phyloP scores from a whole-genome alignment of 2,888 invertebrate genomes.

The Cinara cedri region DNA sequence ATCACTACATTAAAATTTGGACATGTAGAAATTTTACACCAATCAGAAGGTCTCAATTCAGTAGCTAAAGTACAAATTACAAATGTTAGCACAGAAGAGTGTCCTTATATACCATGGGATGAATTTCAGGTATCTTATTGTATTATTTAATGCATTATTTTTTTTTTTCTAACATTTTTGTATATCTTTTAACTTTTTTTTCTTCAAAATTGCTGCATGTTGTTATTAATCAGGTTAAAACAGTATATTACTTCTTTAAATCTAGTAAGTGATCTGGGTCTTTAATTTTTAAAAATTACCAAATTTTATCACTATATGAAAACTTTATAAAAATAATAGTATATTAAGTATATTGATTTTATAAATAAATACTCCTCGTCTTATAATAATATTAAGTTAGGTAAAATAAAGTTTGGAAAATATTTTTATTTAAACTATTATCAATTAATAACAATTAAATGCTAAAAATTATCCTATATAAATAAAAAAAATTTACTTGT shows the following conservation, averaged over 20 bases:
- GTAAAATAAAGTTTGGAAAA: no score
- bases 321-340: no score
- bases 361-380: no score
- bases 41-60: constrained; percentile 73
- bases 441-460: no score
- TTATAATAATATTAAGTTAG: no score
- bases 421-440: no score
- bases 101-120: constrained; percentile 88
- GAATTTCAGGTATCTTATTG: constrained; percentile 81
- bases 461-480: no score
- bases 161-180: constrained; percentile 23
- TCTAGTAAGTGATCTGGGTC: constrained; percentile 1
- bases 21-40: constrained; percentile 75
- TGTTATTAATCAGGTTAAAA: constrained; percentile 31
- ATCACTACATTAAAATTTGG: constrained; percentile 73
- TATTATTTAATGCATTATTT: constrained; percentile 41
- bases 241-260: constrained; percentile 6
- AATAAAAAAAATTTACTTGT: no score
- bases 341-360: not conserved
- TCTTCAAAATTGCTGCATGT: constrained; percentile 55
- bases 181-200: constrained; percentile 39
- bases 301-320: not conserved
- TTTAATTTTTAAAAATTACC: not conserved
- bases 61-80: constrained; percentile 74
- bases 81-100: constrained; percentile 79